Evolutionary conservation across 2,888 invertebrate species (phyloP).

Genomic region (Xanthia togata): DNA sequence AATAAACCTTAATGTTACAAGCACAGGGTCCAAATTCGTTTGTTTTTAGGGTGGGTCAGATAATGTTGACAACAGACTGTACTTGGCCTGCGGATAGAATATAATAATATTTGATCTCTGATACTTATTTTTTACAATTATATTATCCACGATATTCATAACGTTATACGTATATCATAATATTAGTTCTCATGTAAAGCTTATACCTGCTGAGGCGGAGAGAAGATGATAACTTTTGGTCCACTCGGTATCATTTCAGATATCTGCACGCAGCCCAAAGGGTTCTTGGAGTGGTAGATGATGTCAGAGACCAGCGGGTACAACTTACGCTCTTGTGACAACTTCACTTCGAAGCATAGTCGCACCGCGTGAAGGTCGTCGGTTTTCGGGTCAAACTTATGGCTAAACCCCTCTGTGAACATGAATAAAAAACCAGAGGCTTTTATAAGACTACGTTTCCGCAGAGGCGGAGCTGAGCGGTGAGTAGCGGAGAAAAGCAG

Average conservation of each 20-base stretch:
- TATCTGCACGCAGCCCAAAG: neutral
- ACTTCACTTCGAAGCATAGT: conserved; percentile 19
- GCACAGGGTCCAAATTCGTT: no score
- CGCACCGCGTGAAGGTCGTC: conserved; percentile 10
- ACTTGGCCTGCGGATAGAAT: no score
- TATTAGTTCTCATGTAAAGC: neutral
- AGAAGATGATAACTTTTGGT: neutral
- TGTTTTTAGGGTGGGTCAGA: no score
- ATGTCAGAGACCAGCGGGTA: conserved; percentile 12
- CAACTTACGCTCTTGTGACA: neutral
- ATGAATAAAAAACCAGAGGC: neutral
- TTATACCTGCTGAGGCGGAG: neutral
- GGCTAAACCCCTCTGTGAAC: conserved; percentile 16
- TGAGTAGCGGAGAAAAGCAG: no score
- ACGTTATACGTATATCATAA: neutral
- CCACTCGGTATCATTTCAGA: neutral
- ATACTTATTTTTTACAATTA: neutral
- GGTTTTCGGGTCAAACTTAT: neutral
- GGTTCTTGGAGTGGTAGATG: conserved; percentile 4
- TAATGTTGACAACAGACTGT: no score
- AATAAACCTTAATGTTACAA: no score
- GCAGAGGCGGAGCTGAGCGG: no score
- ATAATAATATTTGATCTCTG: neutral
- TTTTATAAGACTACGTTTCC: no score
- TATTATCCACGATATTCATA: neutral